These are phyloP conservation scores for Taenaris catops DNA, from an alignment of 2,888 invertebrate genomes.

Conservation along the genomic window DNA sequence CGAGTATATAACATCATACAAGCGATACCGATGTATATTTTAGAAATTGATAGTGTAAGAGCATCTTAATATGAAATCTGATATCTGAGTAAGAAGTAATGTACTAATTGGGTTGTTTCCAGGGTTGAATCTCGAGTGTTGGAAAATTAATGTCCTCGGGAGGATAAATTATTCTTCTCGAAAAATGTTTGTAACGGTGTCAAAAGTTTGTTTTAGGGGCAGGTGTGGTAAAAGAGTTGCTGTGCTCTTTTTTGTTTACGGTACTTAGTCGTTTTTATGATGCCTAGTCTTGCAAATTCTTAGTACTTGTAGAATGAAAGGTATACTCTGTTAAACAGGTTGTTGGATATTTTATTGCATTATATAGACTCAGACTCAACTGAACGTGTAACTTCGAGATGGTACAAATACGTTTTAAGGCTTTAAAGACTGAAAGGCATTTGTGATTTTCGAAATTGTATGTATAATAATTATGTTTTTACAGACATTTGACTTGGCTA, in stretches of 20 bases:
- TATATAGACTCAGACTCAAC: too few species aligned
- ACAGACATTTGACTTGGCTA: too few species aligned
- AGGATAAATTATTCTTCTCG: slow-evolving; percentile 68
- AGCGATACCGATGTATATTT: background rate
- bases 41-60: slow-evolving; percentile 1
- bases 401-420: too few species aligned
- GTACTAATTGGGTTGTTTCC: slow-evolving; percentile 65
- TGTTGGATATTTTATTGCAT: too few species aligned
- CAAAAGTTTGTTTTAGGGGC: slow-evolving; percentile 21
- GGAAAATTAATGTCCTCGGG: slow-evolving; percentile 65
- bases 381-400: too few species aligned
- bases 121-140: slow-evolving; percentile 53
- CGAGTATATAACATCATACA: too few species aligned
- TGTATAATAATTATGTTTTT: too few species aligned
- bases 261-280: slow-evolving; percentile 19
- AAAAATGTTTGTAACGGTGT: slow-evolving; percentile 54
- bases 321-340: too few species aligned
- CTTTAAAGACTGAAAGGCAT: too few species aligned
- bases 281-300: slow-evolving; percentile 24
- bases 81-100: slow-evolving; percentile 41
- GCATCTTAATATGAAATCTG: slow-evolving; percentile 13
- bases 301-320: too few species aligned
- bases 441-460: too few species aligned
- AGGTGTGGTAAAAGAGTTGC: slow-evolving; percentile 42
- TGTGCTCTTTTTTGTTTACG: slow-evolving; percentile 23